phyloP scores from a whole-genome alignment of 2,113 vertebrate species.

The Loxodonta africana region DNA sequence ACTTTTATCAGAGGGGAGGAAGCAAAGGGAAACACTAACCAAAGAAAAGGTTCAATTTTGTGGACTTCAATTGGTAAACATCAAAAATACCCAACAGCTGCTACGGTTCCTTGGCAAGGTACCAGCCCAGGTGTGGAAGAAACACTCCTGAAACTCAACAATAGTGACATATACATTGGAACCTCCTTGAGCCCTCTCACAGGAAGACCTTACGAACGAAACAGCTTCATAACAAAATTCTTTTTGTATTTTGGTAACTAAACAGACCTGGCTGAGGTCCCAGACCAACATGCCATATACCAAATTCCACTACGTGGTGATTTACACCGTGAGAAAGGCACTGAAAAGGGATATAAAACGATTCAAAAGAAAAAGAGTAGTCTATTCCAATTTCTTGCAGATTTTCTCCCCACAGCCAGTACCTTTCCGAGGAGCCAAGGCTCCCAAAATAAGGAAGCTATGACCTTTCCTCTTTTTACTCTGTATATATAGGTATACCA shows the following conservation, averaged over 20 bases:
- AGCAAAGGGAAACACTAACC: background rate
- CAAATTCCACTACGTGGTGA: background rate
- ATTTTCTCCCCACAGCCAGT: background rate
- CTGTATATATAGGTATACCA: background rate
- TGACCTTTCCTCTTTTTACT: background rate
- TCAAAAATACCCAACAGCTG: background rate
- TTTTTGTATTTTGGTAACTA: conserved; percentile 30
- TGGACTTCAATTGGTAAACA: background rate
- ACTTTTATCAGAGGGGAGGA: background rate
- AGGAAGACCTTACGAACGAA: background rate
- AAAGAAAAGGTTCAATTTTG: background rate
- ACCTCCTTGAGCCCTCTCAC: background rate
- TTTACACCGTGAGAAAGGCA: background rate
- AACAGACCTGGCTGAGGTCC: conserved; percentile 20
- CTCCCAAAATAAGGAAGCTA: conserved; percentile 66
- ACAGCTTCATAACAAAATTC: background rate
- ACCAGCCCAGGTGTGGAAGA: background rate
- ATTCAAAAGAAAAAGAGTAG: background rate
- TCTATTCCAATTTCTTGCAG: background rate
- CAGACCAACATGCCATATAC: background rate
- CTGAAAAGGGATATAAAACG: background rate
- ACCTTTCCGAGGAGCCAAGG: too few species aligned
- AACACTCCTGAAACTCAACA: background rate
- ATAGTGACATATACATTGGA: background rate
- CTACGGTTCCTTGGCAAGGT: background rate